A percentile compares a stretch with the other conserved stretches of the same genome.
These are phyloP conservation scores for Xiphophorus hellerii DNA, from an alignment of 2,113 vertebrate species.

Conservation along the genomic window DNA sequence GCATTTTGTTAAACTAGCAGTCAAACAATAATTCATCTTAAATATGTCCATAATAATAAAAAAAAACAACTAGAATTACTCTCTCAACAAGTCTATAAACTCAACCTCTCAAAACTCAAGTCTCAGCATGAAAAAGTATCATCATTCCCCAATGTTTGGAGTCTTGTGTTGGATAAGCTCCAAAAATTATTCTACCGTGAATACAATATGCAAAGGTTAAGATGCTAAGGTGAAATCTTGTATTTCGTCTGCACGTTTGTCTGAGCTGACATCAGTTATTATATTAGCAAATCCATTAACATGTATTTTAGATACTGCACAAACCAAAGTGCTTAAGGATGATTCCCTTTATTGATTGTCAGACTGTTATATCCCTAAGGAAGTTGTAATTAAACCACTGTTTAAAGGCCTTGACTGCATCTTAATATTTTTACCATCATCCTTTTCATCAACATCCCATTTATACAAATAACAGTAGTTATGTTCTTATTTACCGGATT, in stretches of 20 bases:
- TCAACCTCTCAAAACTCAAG: neutral
- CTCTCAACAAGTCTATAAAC: neutral
- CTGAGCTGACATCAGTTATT: neutral
- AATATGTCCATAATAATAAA: neutral
- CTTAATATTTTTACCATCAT: no score
- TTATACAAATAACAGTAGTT: no score
- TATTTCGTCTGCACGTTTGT: neutral
- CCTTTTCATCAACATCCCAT: no score
- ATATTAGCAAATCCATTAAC: neutral
- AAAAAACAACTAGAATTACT: neutral
- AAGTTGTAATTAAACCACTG: no score
- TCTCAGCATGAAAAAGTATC: neutral
- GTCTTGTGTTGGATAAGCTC: neutral
- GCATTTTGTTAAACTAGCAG: neutral
- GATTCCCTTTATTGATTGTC: neutral
- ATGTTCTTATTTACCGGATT: no score
- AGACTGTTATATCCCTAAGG: no score
- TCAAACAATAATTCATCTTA: neutral
- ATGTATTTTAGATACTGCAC: neutral
- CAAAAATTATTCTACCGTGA: neutral
- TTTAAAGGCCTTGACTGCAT: no score
- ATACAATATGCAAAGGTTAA: no score
- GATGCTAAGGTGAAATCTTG: no score
- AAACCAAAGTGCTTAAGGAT: neutral
- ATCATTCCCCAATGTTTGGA: no score